Evolutionary conservation across 2,888 invertebrate species (phyloP).

Genomic region (Drosophila setosimentum): DNA sequence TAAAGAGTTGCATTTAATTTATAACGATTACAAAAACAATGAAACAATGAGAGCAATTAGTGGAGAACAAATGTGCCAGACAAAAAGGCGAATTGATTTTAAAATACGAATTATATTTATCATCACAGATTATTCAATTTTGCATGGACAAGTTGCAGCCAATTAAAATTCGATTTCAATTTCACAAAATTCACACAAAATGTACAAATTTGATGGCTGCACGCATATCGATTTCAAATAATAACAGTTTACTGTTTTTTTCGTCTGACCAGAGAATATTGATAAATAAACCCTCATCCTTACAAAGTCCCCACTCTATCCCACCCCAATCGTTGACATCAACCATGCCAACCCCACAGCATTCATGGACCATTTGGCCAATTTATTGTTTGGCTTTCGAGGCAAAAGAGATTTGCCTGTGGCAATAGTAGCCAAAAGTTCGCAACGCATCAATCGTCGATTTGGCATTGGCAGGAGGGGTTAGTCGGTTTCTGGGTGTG

Average conservation of each 20-base stretch:
- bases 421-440: slow-evolving; percentile 58
- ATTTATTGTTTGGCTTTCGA: slow-evolving; percentile 71
- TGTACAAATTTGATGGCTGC: slow-evolving; percentile 9
- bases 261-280: slow-evolving; percentile 73
- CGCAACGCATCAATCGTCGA: slow-evolving; percentile 74
- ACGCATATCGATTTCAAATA: slow-evolving; percentile 56
- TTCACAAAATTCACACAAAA: slow-evolving; percentile 15
- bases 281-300: slow-evolving; percentile 72
- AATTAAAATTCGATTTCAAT: slow-evolving; percentile 59
- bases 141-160: slow-evolving; percentile 22
- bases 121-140: slow-evolving; percentile 44
- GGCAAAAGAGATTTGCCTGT: slow-evolving; percentile 38
- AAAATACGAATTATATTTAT: slow-evolving; percentile 48
- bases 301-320: neutral
- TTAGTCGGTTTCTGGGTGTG: neutral
- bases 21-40: slow-evolving; percentile 14
- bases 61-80: neutral
- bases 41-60: slow-evolving; percentile 38
- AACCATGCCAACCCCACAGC: slow-evolving; percentile 10
- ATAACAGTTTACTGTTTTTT: slow-evolving; percentile 62
- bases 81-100: slow-evolving; percentile 40
- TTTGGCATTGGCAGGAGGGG: slow-evolving; percentile 54
- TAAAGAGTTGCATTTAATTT: slow-evolving; percentile 9
- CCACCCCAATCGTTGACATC: neutral
- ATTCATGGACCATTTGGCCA: slow-evolving; percentile 70